Base-by-base conservation (phyloP, 2,888 invertebrate genomes). In the Pteria penguin region DNA sequence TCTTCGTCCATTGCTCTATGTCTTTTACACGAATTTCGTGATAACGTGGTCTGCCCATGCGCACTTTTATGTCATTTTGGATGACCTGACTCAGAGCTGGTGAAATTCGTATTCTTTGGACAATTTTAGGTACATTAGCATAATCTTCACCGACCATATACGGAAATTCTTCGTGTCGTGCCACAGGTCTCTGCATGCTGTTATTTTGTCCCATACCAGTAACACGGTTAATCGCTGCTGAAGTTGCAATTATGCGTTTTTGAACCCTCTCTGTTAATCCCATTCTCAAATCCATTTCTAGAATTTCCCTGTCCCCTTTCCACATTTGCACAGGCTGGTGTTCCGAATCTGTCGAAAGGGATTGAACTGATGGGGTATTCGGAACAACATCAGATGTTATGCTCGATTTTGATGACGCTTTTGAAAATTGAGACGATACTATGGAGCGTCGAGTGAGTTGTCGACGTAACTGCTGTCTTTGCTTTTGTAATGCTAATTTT, bases 1-100 rank as follows among this genome's bases (percentile, higher is more conserved):
- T 87, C 29, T 78, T 76, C 75, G 87, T 82, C 85, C 87, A 88
- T 33, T 81, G 73, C n/a, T 80, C 78, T 33, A 90, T 54, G 71
- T 90, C 90, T 27, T 67, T 67, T 2, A 76, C 57, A 2, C 80
- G 69, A 57, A 90, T 85, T 77, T 87, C 88, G 74, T 88, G 89
- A 70, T 87, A 85, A 14, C 88, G 75, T 4, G 89, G 89, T 18
- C 87, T 70, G n/a, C 88, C 89, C 89, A 90, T 89, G 32, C 90
- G 77, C 11, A 86, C 84, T 45, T 82, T 81, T 62, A 90, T 88
- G 73, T 90, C 89, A 55, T 84, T 79, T 45, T 82, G 77, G 57
- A 90, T 89, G 3, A 89, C 86, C 24, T 80, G 71, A 72, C 87
- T 87, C 1, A 90, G 82, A 55, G 88, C 84, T 0, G 90, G 89